Evolutionary conservation across 2,113 vertebrate genomes (phyloP).

Genomic region (Cynopterus brachyotis): DNA sequence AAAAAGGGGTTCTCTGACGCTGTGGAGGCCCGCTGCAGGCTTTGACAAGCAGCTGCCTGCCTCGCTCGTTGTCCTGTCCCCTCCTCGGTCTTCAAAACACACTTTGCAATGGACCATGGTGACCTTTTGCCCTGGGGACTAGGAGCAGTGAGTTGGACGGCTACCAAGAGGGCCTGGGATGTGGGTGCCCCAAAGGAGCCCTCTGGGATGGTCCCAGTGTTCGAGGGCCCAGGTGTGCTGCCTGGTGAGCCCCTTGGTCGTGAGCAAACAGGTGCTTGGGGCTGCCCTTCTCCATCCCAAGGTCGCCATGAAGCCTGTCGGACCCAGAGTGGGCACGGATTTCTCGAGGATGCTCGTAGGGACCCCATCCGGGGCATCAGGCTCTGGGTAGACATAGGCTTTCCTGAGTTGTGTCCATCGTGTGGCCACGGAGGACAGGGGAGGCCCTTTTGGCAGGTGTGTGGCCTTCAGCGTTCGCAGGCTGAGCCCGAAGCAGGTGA

Average conservation of each 20-base stretch:
- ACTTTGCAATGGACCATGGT: background rate
- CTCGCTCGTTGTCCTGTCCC: background rate
- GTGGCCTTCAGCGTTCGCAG: background rate
- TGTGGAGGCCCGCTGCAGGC: background rate
- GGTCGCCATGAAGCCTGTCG: background rate
- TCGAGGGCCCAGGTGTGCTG: background rate
- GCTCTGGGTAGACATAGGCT: fast-evolving
- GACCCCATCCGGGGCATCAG: background rate
- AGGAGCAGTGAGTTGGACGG: background rate
- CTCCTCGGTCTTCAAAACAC: background rate
- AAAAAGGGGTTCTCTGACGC: background rate
- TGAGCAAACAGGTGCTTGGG: fast-evolving
- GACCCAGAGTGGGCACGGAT: background rate
- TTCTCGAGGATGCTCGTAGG: background rate
- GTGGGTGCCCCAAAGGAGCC: background rate
- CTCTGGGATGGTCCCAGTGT: background rate
- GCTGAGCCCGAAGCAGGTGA: background rate
- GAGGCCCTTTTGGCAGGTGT: background rate
- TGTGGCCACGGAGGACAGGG: background rate
- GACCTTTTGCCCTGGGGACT: background rate
- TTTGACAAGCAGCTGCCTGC: background rate
- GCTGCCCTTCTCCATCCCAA: fast-evolving
- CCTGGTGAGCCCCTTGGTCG: background rate
- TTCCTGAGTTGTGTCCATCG: background rate
- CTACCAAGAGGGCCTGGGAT: background rate